A percentile compares a stretch with the other conserved stretches of the same genome.
These are phyloP conservation scores for Gobiocypris rarus DNA, from an alignment of 2,113 vertebrate species.

Conservation along the genomic window DNA sequence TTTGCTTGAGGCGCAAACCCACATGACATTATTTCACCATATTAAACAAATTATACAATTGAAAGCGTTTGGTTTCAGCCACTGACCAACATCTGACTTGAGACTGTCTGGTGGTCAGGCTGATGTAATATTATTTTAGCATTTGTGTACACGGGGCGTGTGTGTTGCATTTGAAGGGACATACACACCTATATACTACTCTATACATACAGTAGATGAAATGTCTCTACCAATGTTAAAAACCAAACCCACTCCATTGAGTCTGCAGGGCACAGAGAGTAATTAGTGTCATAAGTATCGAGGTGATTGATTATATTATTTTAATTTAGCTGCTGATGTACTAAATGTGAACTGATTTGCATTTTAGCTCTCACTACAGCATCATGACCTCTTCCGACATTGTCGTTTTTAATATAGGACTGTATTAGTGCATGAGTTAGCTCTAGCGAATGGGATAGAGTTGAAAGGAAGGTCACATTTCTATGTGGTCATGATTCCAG, in stretches of 20 bases:
- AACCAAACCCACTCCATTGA: not conserved
- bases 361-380: not conserved
- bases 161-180: not conserved
- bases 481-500: constrained; percentile 40
- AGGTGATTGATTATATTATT: constrained; percentile 18
- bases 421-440: not conserved
- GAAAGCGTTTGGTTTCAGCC: not conserved
- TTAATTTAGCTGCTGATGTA: not conserved
- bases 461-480: constrained; percentile 34
- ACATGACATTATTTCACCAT: not conserved
- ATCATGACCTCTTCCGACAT: not conserved
- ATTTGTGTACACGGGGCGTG: not conserved
- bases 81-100: not conserved
- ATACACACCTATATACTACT: not conserved
- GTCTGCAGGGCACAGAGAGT: not conserved
- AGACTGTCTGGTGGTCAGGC: not conserved
- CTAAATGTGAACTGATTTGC: not conserved
- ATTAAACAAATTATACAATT: not conserved
- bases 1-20: constrained; percentile 2
- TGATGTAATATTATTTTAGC: not conserved
- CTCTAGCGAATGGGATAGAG: constrained; percentile 1
- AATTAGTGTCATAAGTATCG: not conserved
- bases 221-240: not conserved
- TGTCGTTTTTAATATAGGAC: not conserved
- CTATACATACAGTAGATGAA: not conserved